Evolutionary conservation across 2,113 vertebrate genomes (phyloP).

Genomic region (Rhinogobius similis): DNA sequence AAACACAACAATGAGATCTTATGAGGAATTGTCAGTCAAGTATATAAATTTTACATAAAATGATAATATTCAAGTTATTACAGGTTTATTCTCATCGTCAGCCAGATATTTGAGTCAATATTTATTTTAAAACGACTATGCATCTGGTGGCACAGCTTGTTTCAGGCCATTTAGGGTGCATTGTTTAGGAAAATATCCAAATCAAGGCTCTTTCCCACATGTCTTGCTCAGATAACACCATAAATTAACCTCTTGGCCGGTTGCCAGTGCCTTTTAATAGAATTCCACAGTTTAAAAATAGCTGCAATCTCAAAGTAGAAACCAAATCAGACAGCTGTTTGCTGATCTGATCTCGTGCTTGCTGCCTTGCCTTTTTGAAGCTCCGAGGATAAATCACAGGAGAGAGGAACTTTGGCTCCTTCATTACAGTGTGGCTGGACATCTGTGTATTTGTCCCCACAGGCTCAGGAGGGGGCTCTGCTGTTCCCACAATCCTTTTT

Average conservation of each 20-base stretch:
- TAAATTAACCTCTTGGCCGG: slow-evolving; percentile 15
- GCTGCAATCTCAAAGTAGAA: slow-evolving; percentile 8
- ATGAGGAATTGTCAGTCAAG: background rate
- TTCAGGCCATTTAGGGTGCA: slow-evolving; percentile 4
- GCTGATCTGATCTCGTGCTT: background rate
- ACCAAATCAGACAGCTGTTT: slow-evolving; percentile 1
- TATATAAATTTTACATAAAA: background rate
- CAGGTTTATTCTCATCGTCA: background rate
- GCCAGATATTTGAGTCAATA: background rate
- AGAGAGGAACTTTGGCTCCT: slow-evolving; percentile 28
- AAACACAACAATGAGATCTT: no score
- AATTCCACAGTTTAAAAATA: slow-evolving; percentile 18
- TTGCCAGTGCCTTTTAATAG: slow-evolving; percentile 7
- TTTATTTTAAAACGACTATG: slow-evolving; percentile 2
- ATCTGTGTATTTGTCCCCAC: slow-evolving; percentile 47
- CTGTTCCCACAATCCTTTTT: slow-evolving; percentile 30
- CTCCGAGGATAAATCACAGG: slow-evolving; percentile 24
- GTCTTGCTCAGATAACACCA: slow-evolving; percentile 6
- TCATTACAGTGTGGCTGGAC: slow-evolving; percentile 35
- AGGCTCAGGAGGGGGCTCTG: slow-evolving; percentile 15
- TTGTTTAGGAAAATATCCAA: background rate
- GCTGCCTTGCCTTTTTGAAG: slow-evolving; percentile 9
- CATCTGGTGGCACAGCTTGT: background rate
- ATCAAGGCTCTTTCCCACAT: slow-evolving; percentile 8
- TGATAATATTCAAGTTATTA: background rate